Conservation (phyloP, 2,888 invertebrate genomes). For the Rotaria magnacalcarata region DNA sequence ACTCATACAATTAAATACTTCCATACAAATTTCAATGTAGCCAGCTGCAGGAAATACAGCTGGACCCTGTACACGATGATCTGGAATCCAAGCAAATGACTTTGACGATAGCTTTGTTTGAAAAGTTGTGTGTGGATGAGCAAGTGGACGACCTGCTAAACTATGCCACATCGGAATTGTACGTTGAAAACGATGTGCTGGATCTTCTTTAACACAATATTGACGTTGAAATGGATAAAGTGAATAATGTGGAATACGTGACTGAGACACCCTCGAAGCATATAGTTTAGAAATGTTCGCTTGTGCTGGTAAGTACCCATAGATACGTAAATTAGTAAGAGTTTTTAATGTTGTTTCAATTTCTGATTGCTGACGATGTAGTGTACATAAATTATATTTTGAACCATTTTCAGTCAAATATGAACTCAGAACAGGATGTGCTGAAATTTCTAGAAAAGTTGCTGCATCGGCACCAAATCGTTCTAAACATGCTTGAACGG, state of each 20-base stretch:
- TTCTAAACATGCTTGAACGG: background rate
- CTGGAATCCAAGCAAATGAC: background rate
- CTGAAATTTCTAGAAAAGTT: background rate
- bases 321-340: background rate
- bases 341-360: background rate
- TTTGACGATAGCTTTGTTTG: background rate
- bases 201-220: constrained; percentile 15
- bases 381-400: too few relatives aligned
- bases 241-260: background rate
- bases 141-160: constrained; percentile 8
- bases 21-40: constrained; percentile 39
- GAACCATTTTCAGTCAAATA: constrained; percentile 26
- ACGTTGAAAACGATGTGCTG: background rate
- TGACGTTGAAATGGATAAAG: background rate
- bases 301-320: background rate
- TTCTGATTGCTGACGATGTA: too few relatives aligned
- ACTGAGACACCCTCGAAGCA: background rate
- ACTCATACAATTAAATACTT: background rate
- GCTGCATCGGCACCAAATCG: background rate
- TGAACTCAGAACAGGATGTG: constrained; percentile 18
- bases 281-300: background rate
- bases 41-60: constrained; percentile 46
- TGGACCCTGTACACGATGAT: constrained; percentile 44
- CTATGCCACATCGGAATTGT: background rate
- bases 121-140: constrained; percentile 9